phyloP scores from a whole-genome alignment of 2,888 invertebrate species.

The Corbicula japonica region DNA sequence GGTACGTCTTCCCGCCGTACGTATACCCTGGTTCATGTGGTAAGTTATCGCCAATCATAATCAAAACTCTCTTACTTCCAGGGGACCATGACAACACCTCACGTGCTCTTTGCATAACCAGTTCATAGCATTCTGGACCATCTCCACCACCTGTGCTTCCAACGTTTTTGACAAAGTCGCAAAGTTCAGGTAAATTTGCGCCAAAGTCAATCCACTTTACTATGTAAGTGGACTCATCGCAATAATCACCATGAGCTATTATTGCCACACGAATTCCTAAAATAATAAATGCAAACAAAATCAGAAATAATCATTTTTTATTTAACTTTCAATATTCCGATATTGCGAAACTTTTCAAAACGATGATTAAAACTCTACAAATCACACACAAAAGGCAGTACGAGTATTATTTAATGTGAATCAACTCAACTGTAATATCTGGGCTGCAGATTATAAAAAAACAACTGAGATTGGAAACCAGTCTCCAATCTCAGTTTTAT shows the following conservation, averaged over 20 bases:
- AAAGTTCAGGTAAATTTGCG: conserved; percentile 71
- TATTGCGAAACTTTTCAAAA: no score
- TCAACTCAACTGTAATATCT: no score
- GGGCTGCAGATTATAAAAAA: no score
- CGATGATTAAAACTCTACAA: no score
- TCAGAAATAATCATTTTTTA: no score
- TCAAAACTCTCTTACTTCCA: conserved; percentile 77
- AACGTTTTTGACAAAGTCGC: conserved; percentile 76
- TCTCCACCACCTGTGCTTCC: conserved; percentile 79
- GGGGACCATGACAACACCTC: conserved; percentile 78
- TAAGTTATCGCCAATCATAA: conserved; percentile 81
- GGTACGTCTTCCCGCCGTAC: conserved; percentile 66
- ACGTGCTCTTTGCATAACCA: conserved; percentile 77
- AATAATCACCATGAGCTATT: conserved; percentile 83
- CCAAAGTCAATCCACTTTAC: conserved; percentile 81
- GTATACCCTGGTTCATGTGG: conserved; percentile 74
- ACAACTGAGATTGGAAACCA: no score
- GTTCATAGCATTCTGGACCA: conserved; percentile 82
- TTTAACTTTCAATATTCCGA: no score
- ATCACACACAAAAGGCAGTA: neutral
- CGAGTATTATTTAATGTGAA: neutral
- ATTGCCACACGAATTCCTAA: conserved; percentile 77
- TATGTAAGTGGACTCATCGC: conserved; percentile 76
- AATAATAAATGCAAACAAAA: no score
- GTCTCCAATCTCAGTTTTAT: neutral